Conservation (phyloP, 2,113 vertebrate genomes). For the Cyprinodon variegatus region DNA sequence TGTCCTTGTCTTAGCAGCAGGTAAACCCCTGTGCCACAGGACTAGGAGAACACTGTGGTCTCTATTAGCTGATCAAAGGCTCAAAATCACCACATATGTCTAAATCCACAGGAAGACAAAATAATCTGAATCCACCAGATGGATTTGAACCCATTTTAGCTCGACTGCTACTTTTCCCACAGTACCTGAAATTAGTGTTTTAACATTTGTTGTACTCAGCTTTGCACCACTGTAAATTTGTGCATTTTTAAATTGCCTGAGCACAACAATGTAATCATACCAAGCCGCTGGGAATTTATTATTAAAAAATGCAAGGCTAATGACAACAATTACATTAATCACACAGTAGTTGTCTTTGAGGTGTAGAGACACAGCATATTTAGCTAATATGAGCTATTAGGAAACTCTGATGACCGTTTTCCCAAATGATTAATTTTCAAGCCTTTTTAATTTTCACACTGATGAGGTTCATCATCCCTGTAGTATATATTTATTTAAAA, state of each 20-base stretch:
- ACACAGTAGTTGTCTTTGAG: conserved; percentile 53
- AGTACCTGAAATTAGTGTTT: conserved; percentile 65
- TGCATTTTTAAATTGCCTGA: conserved; percentile 51
- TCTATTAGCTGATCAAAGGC: conserved; percentile 75
- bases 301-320: conserved; percentile 61
- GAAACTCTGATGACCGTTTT: conserved; percentile 49
- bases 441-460: conserved; percentile 29
- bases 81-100: conserved; percentile 18
- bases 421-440: conserved; percentile 47
- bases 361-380: conserved; percentile 45
- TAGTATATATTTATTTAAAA: conserved; percentile 20
- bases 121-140: conserved; percentile 55
- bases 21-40: conserved; percentile 68
- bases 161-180: conserved; percentile 58
- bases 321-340: conserved; percentile 65
- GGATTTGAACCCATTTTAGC: conserved; percentile 52
- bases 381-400: conserved; percentile 56
- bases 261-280: conserved; percentile 55
- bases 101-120: conserved; percentile 54
- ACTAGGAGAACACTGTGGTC: conserved; percentile 67
- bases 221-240: conserved; percentile 60
- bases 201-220: conserved; percentile 63
- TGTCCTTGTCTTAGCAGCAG: conserved; percentile 77
- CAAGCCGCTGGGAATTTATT: conserved; percentile 63
- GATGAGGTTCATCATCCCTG: conserved; percentile 24